phyloP scores from a whole-genome alignment of 2,113 vertebrate genomes.

The Rhinogobius similis region DNA sequence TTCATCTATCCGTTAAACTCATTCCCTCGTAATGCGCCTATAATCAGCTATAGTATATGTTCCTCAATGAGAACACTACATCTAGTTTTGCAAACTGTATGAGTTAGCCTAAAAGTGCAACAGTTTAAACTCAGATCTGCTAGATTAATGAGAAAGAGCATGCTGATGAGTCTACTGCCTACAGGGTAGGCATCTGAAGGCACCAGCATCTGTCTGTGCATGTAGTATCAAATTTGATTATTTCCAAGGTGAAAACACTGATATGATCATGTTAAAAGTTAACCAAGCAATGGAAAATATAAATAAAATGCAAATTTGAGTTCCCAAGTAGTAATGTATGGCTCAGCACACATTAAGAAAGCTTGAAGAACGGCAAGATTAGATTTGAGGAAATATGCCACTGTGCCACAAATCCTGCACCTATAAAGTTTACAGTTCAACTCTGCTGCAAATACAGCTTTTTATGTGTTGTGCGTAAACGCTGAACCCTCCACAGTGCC shows the following conservation, averaged over 20 bases:
- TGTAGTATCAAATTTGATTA: neutral
- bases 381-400: conserved; percentile 70
- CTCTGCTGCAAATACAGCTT: conserved; percentile 67
- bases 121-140: neutral
- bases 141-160: neutral
- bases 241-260: neutral
- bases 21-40: neutral
- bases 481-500: conserved; percentile 45
- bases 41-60: neutral
- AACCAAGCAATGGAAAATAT: conserved; percentile 23
- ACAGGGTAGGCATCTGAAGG: neutral
- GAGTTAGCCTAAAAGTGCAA: neutral
- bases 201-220: neutral
- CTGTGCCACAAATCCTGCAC: conserved; percentile 68
- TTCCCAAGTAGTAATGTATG: conserved; percentile 28
- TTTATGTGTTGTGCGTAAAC: conserved; percentile 69
- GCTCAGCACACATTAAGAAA: conserved; percentile 30
- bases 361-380: conserved; percentile 49
- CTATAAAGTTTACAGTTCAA: conserved; percentile 71
- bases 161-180: neutral
- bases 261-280: neutral
- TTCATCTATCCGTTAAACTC: neutral
- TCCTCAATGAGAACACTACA: neutral
- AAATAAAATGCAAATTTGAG: conserved; percentile 43
- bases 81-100: neutral